phyloP scores from a whole-genome alignment of 2,113 vertebrate genomes.

The Embiotoca jacksoni region DNA sequence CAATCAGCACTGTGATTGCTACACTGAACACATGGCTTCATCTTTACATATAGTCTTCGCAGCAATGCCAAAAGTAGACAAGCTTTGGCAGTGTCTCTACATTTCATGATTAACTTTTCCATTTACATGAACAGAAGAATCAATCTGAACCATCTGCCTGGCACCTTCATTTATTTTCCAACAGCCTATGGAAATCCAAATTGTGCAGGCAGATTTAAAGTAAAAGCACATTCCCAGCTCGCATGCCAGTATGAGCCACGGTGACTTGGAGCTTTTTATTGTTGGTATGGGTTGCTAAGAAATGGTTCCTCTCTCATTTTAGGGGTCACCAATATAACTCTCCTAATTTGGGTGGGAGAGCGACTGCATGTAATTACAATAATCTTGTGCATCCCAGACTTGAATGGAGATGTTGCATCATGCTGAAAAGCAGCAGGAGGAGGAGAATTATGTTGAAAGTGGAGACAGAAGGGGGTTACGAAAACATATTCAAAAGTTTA shows the following conservation, averaged over 20 bases:
- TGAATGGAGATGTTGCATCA: slow-evolving; percentile 56
- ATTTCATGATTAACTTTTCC: slow-evolving; percentile 58
- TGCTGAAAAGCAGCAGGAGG: slow-evolving; percentile 34
- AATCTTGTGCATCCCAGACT: slow-evolving; percentile 63
- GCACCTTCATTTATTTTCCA: slow-evolving; percentile 65
- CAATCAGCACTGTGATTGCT: slow-evolving; percentile 47
- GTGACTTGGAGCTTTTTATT: slow-evolving; percentile 55
- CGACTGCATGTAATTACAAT: slow-evolving; percentile 78
- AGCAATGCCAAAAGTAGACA: slow-evolving; percentile 40
- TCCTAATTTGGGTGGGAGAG: slow-evolving; percentile 70
- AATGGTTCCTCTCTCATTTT: slow-evolving; percentile 68
- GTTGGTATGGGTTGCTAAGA: slow-evolving; percentile 67
- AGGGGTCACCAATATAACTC: slow-evolving; percentile 71
- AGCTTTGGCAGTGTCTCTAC: slow-evolving; percentile 46
- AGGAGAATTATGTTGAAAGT: slow-evolving; percentile 20
- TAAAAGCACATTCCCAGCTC: slow-evolving; percentile 53
- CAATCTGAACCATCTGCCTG: slow-evolving; percentile 73
- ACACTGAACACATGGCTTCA: slow-evolving; percentile 47
- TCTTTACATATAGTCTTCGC: slow-evolving; percentile 38
- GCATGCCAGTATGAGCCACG: slow-evolving; percentile 32
- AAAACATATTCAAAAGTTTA: slow-evolving; percentile 31
- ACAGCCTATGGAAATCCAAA: slow-evolving; percentile 65
- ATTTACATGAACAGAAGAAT: slow-evolving; percentile 59
- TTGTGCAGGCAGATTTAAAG: slow-evolving; percentile 58
- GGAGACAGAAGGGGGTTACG: slow-evolving; percentile 7